Evolutionary conservation across 2,113 vertebrate genomes (phyloP).

Genomic region (Solea solea): DNA sequence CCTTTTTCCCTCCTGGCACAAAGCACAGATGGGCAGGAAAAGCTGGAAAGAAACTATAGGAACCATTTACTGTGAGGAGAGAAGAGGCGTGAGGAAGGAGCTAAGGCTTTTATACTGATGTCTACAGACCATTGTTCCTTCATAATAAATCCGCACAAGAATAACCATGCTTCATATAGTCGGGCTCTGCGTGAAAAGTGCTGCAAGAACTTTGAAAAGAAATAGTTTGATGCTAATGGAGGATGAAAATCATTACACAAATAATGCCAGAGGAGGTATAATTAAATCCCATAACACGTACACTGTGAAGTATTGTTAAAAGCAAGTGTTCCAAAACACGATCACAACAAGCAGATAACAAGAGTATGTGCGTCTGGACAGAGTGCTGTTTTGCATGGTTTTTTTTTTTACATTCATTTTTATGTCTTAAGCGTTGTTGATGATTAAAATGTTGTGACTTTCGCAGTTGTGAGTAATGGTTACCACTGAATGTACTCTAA

Average conservation of each 20-base stretch:
- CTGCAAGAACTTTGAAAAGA: constrained; percentile 1
- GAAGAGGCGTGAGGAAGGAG: constrained; percentile 51
- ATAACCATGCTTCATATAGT: constrained; percentile 12
- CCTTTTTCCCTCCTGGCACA: constrained; percentile 71
- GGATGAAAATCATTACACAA: constrained; percentile 1
- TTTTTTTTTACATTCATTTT: background rate
- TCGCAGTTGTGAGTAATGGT: background rate
- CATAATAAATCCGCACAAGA: constrained; percentile 24
- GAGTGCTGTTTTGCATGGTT: too few species aligned
- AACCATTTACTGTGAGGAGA: constrained; percentile 72
- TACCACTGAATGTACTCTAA: background rate
- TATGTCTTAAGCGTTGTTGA: background rate
- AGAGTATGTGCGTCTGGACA: background rate
- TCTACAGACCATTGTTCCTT: constrained; percentile 23
- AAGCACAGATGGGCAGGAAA: constrained; percentile 74
- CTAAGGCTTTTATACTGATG: constrained; percentile 47
- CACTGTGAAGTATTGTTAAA: background rate
- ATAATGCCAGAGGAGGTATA: background rate
- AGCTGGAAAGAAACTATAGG: constrained; percentile 70
- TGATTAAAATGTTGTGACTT: background rate
- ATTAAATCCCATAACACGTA: constrained; percentile 10
- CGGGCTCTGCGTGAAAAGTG: background rate
- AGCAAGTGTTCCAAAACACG: background rate
- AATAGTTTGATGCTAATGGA: constrained; percentile 7
- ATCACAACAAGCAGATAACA: background rate